Conservation (phyloP, 2,113 vertebrate genomes). For the Collichthys lucidus region DNA sequence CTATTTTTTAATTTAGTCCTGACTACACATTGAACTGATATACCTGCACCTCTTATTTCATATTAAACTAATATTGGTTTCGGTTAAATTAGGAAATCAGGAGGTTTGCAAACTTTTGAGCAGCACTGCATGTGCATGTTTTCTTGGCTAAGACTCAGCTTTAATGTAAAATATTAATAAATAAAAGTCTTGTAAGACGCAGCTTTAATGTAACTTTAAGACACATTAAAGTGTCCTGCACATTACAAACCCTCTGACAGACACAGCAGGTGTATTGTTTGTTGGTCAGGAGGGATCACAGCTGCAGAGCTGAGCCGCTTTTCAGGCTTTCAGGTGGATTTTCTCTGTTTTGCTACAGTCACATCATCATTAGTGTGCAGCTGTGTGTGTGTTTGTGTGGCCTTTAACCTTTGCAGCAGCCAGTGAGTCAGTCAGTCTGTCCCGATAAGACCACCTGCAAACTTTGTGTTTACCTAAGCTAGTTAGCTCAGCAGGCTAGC, state of each 20-base stretch:
- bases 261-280: too few species aligned
- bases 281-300: background rate
- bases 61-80: too few species aligned
- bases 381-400: conserved; percentile 1
- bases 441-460: conserved; percentile 14
- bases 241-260: background rate
- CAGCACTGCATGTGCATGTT: background rate
- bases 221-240: background rate
- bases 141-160: background rate
- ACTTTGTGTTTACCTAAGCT: conserved; percentile 37
- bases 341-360: background rate
- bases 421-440: background rate
- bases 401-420: conserved; percentile 19
- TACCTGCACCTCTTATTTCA: too few species aligned
- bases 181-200: background rate
- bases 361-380: background rate
- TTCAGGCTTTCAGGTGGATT: conserved; percentile 53
- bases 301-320: conserved; percentile 13
- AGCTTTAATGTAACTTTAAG: background rate
- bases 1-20: too few species aligned
- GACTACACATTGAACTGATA: too few species aligned
- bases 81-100: too few species aligned
- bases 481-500: conserved; percentile 52
- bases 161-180: background rate
- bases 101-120: too few species aligned